Percentiles rank a stretch among this genome's conserved stretches.
phyloP scores from a whole-genome alignment of 2,888 invertebrate genomes.

The Rhamphomyia laevipes region DNA sequence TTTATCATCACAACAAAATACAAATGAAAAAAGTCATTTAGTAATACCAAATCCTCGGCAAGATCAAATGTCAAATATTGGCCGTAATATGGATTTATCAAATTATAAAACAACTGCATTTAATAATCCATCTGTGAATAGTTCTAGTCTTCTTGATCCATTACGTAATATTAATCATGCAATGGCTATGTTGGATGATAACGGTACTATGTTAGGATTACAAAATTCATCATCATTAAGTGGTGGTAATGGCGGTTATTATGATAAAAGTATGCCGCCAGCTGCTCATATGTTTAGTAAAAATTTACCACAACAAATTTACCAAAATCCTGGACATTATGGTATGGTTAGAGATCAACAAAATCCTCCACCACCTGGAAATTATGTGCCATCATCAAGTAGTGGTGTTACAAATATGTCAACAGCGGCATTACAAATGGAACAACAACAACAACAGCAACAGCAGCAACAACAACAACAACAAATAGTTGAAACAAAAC shows the following conservation, averaged over 20 bases:
- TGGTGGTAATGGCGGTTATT: constrained; percentile 31
- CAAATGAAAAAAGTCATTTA: background rate
- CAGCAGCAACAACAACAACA: constrained; percentile 14
- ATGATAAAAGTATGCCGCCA: constrained; percentile 48
- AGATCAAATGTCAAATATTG: background rate
- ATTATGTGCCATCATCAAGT: constrained; percentile 3
- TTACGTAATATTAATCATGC: constrained; percentile 22
- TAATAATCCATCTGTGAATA: constrained; percentile 23
- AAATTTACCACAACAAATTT: constrained; percentile 36
- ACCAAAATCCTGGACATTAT: constrained; percentile 18
- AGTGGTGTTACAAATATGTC: background rate
- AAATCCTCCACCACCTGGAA: constrained; percentile 7
- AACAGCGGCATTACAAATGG: constrained; percentile 9
- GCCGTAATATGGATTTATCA: constrained; percentile 13
- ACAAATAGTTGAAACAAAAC: constrained; percentile 9
- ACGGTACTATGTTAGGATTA: constrained; percentile 29
- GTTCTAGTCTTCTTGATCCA: constrained; percentile 16
- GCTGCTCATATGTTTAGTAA: constrained; percentile 49
- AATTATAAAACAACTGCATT: constrained; percentile 20
- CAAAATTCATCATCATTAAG: constrained; percentile 13
- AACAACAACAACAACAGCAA: constrained; percentile 14
- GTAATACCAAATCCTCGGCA: background rate
- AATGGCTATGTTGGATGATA: constrained; percentile 23
- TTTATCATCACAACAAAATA: background rate
- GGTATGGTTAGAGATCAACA: constrained; percentile 10